Base-by-base conservation (phyloP, 1,140 invertebrate species). In the Muscidifurax raptorellus region DNA sequence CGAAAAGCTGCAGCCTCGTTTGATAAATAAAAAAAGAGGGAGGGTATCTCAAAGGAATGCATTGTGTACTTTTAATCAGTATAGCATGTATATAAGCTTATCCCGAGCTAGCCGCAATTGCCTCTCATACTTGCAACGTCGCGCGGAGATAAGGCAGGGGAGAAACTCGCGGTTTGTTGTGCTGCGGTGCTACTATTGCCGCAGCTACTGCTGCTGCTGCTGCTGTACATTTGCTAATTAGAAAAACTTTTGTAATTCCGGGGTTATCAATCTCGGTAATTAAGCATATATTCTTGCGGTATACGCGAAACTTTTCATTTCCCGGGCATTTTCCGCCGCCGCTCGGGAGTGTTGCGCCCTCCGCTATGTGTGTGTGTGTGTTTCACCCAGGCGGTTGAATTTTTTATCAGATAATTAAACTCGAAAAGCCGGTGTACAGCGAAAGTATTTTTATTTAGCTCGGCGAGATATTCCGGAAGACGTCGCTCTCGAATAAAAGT, bases 191-290 rank as follows among this genome's bases (percentile, higher is more conserved):
- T n/a, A n/a, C n/a, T n/a, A n/a, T n/a, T n/a, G n/a, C n/a, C n/a
- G n/a, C n/a, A n/a, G n/a, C n/a, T n/a, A n/a, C n/a, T 32, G 28
- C 2, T 71, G n/a, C 18, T 30, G 27, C 69, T 40, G 36, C 12
- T 22, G 10, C 32, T 74, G 64, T 67, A n/a, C 64, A 47, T 80
- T 71, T 52, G 18, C 72, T 82, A 82, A 82, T 76, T 76, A 76
- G 80, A 82, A 75, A 74, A 82, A 75, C 2, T 40, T 82, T 75
- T 18, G 32, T 36, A 1, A n/a, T 28, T 40, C 27, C 18, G 40
- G 25, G n/a, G 12, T 18, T 18, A 40, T 64, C 28, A 82, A 82
- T 76, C 47, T 64, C 32, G 69, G 52, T 40, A 76, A 80, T 71
- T 47, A 69, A 47, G 27, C 27, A 69, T 15, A 66, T 0, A 78